Evolutionary conservation across 2,113 vertebrate species (phyloP), one percentile per base, ranked within the genome.

Genomic region (Thryonomys swinderianus): DNA sequence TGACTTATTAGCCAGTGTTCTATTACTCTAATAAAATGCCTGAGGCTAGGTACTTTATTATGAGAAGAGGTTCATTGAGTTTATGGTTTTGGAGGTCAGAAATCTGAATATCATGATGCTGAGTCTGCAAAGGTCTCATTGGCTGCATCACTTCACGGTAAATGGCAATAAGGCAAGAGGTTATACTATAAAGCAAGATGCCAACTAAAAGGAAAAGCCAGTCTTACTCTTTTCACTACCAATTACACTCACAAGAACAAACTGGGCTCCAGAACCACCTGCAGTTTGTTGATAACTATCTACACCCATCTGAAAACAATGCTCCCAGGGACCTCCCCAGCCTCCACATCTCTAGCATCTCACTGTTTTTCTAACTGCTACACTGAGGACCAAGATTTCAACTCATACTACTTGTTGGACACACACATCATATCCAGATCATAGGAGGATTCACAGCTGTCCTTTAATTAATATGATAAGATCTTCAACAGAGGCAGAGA

Each of bases 401-500:
- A 42, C 34, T 82, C 5, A 42, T 6, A 6, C 16, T 34, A 0
- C 37, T 6, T 51, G 48, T 21, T 3, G 14, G 67, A 30, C 23
- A 34, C 30, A 57, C 9, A n/a, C 27, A 53, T 12, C 21, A n/a
- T 30, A n/a, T 62, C 21, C 16, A 30, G 32, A 18, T 14, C 45
- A 27, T 11, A 74, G 12, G 18, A 61, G 5, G 5, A 1, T 42
- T 14, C 67, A 30, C 27, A 5, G 6, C 11, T 48, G 23, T 37
- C 4, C 30, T 67, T 87, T 78, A 61, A 67, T 90, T 57, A n/a
- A 21, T 73, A 67, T 4, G 42, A 62, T 59, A 4, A n/a, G 73
- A 81, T 69, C 91, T 96, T 79, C 73, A 79, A 37, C 78, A 91
- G 16, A 67, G 66, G 10, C 13, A 61, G 74, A 85, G 42, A 59